phyloP scores from a whole-genome alignment of 2,888 invertebrate genomes.

The Ypsolopha sequella region DNA sequence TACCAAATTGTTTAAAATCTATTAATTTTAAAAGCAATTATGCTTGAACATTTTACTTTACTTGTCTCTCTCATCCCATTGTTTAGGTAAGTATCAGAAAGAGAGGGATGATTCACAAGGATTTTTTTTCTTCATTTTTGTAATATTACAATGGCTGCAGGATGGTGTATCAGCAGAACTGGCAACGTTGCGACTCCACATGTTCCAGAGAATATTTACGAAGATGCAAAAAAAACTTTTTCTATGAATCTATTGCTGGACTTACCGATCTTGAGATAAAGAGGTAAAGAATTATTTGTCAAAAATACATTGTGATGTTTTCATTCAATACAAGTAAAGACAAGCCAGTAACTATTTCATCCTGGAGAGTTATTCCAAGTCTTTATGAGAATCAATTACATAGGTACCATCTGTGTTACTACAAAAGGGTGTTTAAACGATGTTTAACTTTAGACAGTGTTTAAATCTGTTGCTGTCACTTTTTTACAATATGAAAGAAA shows the following conservation, averaged over 20 bases:
- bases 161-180: slow-evolving; percentile 64
- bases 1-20: slow-evolving; percentile 20
- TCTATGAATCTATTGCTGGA: slow-evolving; percentile 26
- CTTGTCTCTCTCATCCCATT: slow-evolving; percentile 25
- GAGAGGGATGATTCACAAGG: slow-evolving; percentile 34
- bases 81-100: slow-evolving; percentile 23
- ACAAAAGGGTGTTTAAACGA: too few relatives aligned
- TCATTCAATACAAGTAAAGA: too few relatives aligned
- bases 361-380: too few relatives aligned
- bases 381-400: too few relatives aligned
- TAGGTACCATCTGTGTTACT: too few relatives aligned
- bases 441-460: too few relatives aligned
- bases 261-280: slow-evolving; percentile 31
- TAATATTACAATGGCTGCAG: slow-evolving; percentile 63
- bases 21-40: slow-evolving; percentile 58
- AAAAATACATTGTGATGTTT: too few relatives aligned
- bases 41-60: slow-evolving; percentile 33
- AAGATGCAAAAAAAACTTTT: slow-evolving; percentile 60
- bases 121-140: slow-evolving; percentile 57
- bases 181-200: slow-evolving; percentile 65
- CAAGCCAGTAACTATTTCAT: too few relatives aligned
- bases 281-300: slow-evolving; percentile 3
- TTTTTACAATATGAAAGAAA: too few relatives aligned
- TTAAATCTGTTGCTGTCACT: too few relatives aligned
- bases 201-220: slow-evolving; percentile 65